phyloP scores from a whole-genome alignment of 2,797 vertebrate species.

The Pseudopleuronectes americanus region DNA sequence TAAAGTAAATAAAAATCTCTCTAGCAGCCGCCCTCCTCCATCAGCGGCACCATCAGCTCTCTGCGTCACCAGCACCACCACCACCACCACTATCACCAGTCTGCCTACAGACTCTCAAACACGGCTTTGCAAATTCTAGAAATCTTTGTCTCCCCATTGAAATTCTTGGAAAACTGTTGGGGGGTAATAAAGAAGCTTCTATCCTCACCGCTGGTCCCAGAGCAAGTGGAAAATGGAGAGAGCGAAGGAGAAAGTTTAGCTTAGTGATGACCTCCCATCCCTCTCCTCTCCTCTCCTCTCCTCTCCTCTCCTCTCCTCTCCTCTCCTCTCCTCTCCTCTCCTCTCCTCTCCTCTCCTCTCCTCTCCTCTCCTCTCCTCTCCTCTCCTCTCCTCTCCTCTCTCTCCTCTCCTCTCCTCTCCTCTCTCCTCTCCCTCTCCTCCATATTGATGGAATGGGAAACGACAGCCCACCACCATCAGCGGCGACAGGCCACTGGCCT shows the following conservation, averaged over 20 bases:
- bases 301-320: slow-evolving; percentile 7
- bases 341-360: background rate
- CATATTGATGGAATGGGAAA: slow-evolving; percentile 45
- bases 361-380: background rate
- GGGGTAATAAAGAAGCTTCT: slow-evolving; percentile 47
- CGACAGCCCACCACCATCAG: slow-evolving; percentile 40
- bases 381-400: slow-evolving; percentile 10
- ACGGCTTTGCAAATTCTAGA: slow-evolving; percentile 40
- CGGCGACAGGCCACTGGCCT: slow-evolving; percentile 28
- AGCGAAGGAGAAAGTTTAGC: slow-evolving; percentile 42
- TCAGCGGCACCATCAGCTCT: slow-evolving; percentile 18
- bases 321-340: slow-evolving; percentile 12
- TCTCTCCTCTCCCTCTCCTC: slow-evolving; percentile 3
- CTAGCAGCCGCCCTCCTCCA: slow-evolving; percentile 33
- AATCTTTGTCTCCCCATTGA: slow-evolving; percentile 45
- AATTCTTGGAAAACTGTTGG: slow-evolving; percentile 58
- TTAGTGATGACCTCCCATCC: slow-evolving; percentile 45
- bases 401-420: slow-evolving; percentile 10
- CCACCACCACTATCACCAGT: background rate
- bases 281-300: slow-evolving; percentile 17
- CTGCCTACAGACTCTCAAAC: slow-evolving; percentile 49
- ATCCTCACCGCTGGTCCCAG: slow-evolving; percentile 15
- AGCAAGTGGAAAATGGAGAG: slow-evolving; percentile 41
- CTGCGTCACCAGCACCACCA: slow-evolving; percentile 3
- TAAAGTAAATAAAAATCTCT: background rate